A percentile compares a stretch with the other conserved stretches of the same genome.
Evolutionary conservation across 2,888 invertebrate genomes (phyloP).

Genomic region (Drosophila mulleri): DNA sequence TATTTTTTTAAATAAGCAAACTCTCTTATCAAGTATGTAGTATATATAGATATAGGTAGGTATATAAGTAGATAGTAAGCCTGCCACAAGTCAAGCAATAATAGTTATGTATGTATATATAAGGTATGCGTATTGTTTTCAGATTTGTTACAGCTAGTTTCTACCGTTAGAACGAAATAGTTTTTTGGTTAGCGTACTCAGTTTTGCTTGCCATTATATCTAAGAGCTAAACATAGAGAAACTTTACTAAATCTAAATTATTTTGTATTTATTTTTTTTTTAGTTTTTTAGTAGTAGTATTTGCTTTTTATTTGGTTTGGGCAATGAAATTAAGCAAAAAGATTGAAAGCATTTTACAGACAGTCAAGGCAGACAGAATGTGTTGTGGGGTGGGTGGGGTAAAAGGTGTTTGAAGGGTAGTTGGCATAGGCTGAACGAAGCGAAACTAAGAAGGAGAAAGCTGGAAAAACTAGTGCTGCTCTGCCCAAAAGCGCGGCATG

Average conservation of each 20-base stretch:
- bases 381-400: constrained; percentile 5
- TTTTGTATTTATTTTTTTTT: constrained; percentile 1
- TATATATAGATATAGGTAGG: constrained; percentile 29
- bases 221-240: constrained; percentile 65
- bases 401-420: constrained; percentile 14
- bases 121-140: constrained; percentile 36
- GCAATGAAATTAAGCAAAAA: constrained; percentile 49
- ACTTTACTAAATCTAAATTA: constrained; percentile 22
- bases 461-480: constrained; percentile 45
- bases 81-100: constrained; percentile 64
- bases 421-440: constrained; percentile 38
- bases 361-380: constrained; percentile 42
- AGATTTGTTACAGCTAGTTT: constrained; percentile 64
- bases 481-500: constrained; percentile 56
- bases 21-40: constrained; percentile 52
- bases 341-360: constrained; percentile 37
- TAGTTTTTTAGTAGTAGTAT: neutral
- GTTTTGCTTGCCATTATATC: constrained; percentile 59
- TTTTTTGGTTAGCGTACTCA: constrained; percentile 62
- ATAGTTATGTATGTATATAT: constrained; percentile 27
- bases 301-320: constrained; percentile 10
- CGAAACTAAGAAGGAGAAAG: constrained; percentile 39
- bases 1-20: constrained; percentile 63
- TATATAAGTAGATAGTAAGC: constrained; percentile 46
- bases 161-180: constrained; percentile 60